Evolutionary conservation across 2,797 vertebrate genomes (phyloP), one percentile per base, ranked within the genome.

Genomic region (Eospalax fontanierii): DNA sequence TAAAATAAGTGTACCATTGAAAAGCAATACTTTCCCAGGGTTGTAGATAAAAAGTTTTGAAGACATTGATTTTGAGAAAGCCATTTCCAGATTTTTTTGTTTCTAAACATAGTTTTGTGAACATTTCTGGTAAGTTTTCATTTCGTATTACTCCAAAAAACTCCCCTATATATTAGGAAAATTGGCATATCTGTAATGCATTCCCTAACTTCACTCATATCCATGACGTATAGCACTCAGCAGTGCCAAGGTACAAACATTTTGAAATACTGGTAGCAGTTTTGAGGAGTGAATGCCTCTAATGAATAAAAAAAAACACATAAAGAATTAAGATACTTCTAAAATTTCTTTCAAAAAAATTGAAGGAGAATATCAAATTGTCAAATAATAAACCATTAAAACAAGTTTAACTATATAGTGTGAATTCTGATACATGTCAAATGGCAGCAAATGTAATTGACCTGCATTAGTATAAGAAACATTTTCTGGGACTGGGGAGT

Each of bases 321-420:
- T 68, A 16, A 21, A 66, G 90, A 81, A 90, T 43, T 6, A 78
- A 65, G 16, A 80, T 14, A 14, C 66, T 94, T 80, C 35, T 24
- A 91, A 84, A 14, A 33, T 22, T 66, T 81, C 61, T 94, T 94
- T 94, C 73, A 94, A 96, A 68, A 85, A 96, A 96, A 96, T 89
- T 93, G 68, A 92, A 94, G 59, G n/a, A 68, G 24, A 76, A 66
- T 30, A 80, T 80, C 28, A 96, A 74, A 89, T 87, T 83, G 30
- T 73, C 71, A 96, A 28, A 46, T 91, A 80, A 92, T 84, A 93
- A 89, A 96, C 87, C 43, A 80, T 50, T 79, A 59, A 86, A 78
- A 89, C 91, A 63, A 80, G 54, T 86, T 92, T 90, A 76, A 93
- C 74, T 46, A 75, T 61, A 86, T 1, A 50, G 4, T 59, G 19